Evolutionary conservation across 1,140 invertebrate species (phyloP), one percentile per base, ranked within the genome.

Genomic region (Apis laboriosa): DNA sequence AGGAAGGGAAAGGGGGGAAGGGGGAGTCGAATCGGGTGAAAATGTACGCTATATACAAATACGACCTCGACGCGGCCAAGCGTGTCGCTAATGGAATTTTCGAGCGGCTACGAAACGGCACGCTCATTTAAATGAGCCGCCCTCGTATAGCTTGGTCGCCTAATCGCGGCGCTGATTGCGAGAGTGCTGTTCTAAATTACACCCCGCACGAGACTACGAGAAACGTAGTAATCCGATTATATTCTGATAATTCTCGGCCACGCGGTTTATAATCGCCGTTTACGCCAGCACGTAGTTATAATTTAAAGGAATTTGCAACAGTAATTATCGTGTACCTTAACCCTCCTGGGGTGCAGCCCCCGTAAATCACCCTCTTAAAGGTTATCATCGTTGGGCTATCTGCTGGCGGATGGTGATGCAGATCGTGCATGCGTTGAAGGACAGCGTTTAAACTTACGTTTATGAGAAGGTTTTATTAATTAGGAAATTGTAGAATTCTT

Each of bases 101-200:
- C 79, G 56, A 61, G 72, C 17, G 28, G 61, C 61, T n/a, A 55
- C 61, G n/a, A 19, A 28, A 67, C 58, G 68, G 71, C 74, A 86
- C 58, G 71, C 60, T 84, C 83, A 84, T 87, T 86, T 68, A 86
- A 87, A 87, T 84, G 64, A 87, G 58, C 67, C 24, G 72, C 51
- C 61, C 71, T 77, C 73, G 63, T 60, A 72, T 71, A 70, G 51
- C 78, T 19, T 28, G n/a, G 67, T 24, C 13, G 81, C 81, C 43
- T 84, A 84, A 84, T 87, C 77, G 70, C 66, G 67, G 53, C 11
- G 28, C 64, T 70, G 77, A 87, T 86, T 86, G 73, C 75, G 66
- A 77, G 56, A 61, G 53, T 34, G 24, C 63, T 34, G 67, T 51
- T 84, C 63, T 87, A 80, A 87, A 87, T 87, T 84, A 86, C 80